Evolutionary conservation across 2,888 invertebrate genomes (phyloP).

Genomic region (Yponomeuta sedellus): DNA sequence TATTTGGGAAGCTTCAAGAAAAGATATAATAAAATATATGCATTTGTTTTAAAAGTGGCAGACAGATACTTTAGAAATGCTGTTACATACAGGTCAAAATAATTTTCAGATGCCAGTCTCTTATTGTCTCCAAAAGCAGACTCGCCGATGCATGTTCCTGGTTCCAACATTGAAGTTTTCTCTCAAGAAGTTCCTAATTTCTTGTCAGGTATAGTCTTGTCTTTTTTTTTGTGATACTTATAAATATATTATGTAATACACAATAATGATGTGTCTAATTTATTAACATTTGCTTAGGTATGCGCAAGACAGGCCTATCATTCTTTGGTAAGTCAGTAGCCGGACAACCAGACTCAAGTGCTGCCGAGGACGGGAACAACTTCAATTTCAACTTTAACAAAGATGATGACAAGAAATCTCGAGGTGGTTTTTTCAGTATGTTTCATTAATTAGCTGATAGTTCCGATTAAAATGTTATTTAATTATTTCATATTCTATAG

Average conservation of each 20-base stretch:
- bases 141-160: conserved; percentile 30
- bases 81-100: neutral
- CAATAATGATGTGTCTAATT: neutral
- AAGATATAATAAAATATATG: too few species aligned
- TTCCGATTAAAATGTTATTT: conserved; percentile 10
- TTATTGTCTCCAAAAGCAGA: conserved; percentile 63
- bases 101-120: conserved; percentile 51
- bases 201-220: conserved; percentile 43
- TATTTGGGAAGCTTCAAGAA: too few species aligned
- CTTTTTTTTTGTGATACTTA: neutral
- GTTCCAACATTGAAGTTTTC: conserved; percentile 33
- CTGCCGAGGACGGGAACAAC: conserved; percentile 33
- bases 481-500: conserved; percentile 14
- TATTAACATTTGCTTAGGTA: conserved; percentile 37
- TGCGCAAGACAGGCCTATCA: conserved; percentile 51
- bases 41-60: too few species aligned
- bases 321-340: conserved; percentile 45
- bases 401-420: conserved; percentile 49
- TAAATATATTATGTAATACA: neutral
- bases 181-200: conserved; percentile 60
- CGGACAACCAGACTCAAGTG: conserved; percentile 34
- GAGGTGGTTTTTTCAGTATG: conserved; percentile 59
- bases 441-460: conserved; percentile 41
- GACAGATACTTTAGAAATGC: too few species aligned
- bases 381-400: conserved; percentile 59